These are phyloP conservation scores for Drosophila varians DNA, from an alignment of 1,140 invertebrate genomes.

Conservation along the genomic window DNA sequence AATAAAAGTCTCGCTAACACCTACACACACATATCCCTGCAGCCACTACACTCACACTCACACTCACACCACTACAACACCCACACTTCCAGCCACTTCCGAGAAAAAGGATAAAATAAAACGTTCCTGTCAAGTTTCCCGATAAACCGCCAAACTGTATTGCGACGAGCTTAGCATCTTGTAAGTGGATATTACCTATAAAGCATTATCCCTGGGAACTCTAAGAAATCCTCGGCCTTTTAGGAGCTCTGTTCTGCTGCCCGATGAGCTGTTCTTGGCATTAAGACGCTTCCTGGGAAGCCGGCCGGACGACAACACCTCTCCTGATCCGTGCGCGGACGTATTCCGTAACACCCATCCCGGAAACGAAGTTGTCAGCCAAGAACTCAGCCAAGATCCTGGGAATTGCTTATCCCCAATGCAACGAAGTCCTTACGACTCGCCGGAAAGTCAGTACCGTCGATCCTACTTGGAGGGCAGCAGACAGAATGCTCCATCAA, in stretches of 20 bases:
- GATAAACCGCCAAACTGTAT: not conserved
- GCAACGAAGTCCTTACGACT: not conserved
- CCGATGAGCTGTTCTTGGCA: constrained; percentile 46
- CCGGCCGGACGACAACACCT: not conserved
- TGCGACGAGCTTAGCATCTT: constrained; percentile 1
- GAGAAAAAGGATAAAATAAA: not conserved
- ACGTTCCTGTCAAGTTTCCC: not conserved
- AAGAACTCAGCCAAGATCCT: not conserved
- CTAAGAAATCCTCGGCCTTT: not conserved
- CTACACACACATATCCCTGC: not conserved
- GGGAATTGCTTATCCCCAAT: not conserved
- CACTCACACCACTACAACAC: not conserved
- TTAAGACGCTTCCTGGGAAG: constrained; percentile 18
- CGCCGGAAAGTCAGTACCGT: not conserved
- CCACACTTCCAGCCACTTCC: not conserved
- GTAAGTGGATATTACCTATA: constrained; percentile 24
- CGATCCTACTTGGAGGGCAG: not conserved
- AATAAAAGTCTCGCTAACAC: not conserved
- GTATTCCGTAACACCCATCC: not conserved
- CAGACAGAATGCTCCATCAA: constrained; percentile 2
- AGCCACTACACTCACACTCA: not conserved
- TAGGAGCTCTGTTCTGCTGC: constrained; percentile 34
- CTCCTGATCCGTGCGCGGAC: not conserved
- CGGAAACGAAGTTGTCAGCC: not conserved
- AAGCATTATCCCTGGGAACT: not conserved